phyloP scores from a whole-genome alignment of 2,113 vertebrate species.

The Scartelaos histophorus region DNA sequence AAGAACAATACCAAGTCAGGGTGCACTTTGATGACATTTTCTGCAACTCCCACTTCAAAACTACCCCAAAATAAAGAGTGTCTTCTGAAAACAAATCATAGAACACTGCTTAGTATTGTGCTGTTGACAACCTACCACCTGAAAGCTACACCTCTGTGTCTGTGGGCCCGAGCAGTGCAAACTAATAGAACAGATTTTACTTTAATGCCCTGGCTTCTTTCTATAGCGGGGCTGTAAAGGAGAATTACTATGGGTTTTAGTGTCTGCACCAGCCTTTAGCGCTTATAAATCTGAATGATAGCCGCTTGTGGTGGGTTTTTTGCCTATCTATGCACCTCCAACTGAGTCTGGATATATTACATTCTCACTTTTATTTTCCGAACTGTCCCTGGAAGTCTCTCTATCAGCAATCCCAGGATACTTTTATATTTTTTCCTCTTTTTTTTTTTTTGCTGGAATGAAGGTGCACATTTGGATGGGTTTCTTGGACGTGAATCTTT shows the following conservation, averaged over 20 bases:
- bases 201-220: conserved; percentile 6
- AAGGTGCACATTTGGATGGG: conserved; percentile 13
- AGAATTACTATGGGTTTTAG: conserved; percentile 11
- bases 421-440: conserved; percentile 11
- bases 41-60: neutral
- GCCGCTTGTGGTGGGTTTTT: conserved; percentile 12
- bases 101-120: neutral
- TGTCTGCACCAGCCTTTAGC: neutral
- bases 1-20: neutral
- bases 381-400: conserved; percentile 15
- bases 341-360: conserved; percentile 33
- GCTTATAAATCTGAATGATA: neutral
- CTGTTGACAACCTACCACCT: neutral
- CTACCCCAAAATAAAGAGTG: neutral
- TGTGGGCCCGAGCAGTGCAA: neutral
- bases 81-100: neutral
- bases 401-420: conserved; percentile 10
- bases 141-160: neutral
- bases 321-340: conserved; percentile 27
- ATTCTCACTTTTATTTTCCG: conserved; percentile 27
- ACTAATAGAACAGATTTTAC: conserved; percentile 13
- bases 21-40: too few species aligned
- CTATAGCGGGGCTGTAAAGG: neutral
- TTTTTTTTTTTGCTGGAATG: conserved; percentile 23
- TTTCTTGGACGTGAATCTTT: conserved; percentile 58